These are phyloP conservation scores for Gila orcuttii DNA, from an alignment of 2,113 vertebrate species.

Conservation along the genomic window DNA sequence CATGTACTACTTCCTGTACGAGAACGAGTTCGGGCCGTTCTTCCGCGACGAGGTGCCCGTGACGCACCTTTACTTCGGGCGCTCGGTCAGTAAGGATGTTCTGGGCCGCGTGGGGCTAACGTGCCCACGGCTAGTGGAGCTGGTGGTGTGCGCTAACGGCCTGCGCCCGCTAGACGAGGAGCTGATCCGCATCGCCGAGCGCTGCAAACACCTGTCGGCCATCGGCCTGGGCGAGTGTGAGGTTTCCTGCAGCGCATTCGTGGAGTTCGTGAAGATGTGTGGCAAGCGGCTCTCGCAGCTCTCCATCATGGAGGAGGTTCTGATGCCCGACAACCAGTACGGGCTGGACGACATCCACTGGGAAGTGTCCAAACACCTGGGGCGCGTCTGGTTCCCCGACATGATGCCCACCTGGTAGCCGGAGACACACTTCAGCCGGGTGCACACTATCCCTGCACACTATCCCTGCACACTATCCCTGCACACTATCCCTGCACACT, in stretches of 20 bases:
- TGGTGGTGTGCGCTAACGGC: slow-evolving; percentile 96
- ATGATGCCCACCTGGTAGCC: slow-evolving; percentile 99
- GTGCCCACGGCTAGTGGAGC: slow-evolving; percentile 92
- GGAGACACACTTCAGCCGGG: no score
- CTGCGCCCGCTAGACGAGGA: slow-evolving; percentile 95
- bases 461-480: no score
- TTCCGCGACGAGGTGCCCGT: slow-evolving; percentile 57
- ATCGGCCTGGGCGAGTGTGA: slow-evolving; percentile 96
- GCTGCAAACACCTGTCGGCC: slow-evolving; percentile 91
- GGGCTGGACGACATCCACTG: slow-evolving; percentile 95
- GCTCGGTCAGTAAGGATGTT: slow-evolving; percentile 58
- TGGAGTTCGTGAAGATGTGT: slow-evolving; percentile 98
- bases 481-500: no score
- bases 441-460: no score
- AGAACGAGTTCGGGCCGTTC: slow-evolving; percentile 92
- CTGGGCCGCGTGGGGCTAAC: slow-evolving; percentile 93
- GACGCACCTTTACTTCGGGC: slow-evolving; percentile 59
- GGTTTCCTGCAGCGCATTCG: slow-evolving; percentile 96
- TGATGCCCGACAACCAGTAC: slow-evolving; percentile 95
- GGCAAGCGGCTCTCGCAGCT: slow-evolving; percentile 91
- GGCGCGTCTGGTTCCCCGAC: slow-evolving; percentile 97
- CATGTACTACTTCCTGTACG: slow-evolving; percentile 98
- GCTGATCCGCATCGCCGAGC: slow-evolving; percentile 93
- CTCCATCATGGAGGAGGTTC: slow-evolving; percentile 97
- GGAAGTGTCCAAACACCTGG: slow-evolving; percentile 97